phyloP scores from a whole-genome alignment of 2,888 invertebrate species.

The Amblyteles armatorius region DNA sequence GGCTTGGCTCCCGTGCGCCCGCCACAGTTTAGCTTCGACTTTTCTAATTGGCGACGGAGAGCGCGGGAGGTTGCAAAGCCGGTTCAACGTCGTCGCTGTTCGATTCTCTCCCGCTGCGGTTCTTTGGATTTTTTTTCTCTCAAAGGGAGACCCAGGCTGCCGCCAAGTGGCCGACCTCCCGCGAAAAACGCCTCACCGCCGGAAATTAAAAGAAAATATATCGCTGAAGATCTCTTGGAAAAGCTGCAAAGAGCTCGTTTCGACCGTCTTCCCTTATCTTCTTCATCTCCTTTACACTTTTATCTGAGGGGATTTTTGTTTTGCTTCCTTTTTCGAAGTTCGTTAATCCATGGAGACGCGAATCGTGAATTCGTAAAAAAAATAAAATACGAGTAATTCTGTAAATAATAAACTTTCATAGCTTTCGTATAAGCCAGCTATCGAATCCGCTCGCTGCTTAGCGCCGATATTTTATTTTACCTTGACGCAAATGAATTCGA shows the following conservation, averaged over 20 bases:
- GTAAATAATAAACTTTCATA: neutral
- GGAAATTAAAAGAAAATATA: constrained; percentile 2
- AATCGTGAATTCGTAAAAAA: neutral
- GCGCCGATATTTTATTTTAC: no score
- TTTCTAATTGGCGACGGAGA: constrained; percentile 34
- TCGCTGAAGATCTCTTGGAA: constrained; percentile 23
- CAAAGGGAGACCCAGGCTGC: neutral
- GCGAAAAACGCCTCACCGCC: neutral
- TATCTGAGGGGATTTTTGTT: neutral
- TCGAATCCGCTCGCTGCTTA: no score
- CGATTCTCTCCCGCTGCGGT: constrained; percentile 10
- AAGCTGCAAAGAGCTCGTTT: constrained; percentile 34
- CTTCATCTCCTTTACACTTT: neutral
- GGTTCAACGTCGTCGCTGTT: constrained; percentile 14
- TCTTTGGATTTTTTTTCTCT: constrained; percentile 17
- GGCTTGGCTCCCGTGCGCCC: constrained; percentile 13
- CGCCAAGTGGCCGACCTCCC: neutral
- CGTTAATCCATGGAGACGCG: neutral
- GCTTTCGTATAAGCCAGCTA: neutral
- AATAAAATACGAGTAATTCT: constrained; percentile 13
- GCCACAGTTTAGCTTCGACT: constrained; percentile 29
- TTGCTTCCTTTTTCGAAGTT: constrained; percentile 15
- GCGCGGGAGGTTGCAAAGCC: constrained; percentile 34
- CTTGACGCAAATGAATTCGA: no score
- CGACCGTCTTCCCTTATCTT: neutral